A percentile compares a stretch with the other conserved stretches of the same genome.
Evolutionary conservation across 2,797 vertebrate genomes (phyloP).

Genomic region (Sebastolobus altivelis): DNA sequence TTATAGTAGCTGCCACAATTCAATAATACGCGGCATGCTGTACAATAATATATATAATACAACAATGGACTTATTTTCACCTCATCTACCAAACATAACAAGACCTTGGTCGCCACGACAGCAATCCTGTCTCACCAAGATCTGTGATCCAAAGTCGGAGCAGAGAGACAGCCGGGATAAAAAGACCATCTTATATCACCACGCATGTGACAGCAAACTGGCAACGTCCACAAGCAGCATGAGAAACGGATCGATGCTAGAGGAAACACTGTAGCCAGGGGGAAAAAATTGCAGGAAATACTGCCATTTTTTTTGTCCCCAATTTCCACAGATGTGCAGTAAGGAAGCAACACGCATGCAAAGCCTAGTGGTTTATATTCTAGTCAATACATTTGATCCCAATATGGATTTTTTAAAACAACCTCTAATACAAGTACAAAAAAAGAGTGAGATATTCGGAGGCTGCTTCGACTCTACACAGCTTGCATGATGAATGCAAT

Average conservation of each 20-base stretch:
- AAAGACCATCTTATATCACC: slow-evolving; percentile 49
- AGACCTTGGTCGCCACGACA: slow-evolving; percentile 29
- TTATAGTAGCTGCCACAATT: slow-evolving; percentile 12
- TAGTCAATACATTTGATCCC: slow-evolving; percentile 12
- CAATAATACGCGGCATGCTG: slow-evolving; percentile 18
- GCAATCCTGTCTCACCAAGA: slow-evolving; percentile 31
- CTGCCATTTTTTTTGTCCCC: background rate
- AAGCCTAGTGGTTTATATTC: background rate
- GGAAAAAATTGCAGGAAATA: background rate
- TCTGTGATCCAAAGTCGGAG: slow-evolving; percentile 43
- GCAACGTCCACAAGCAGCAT: slow-evolving; percentile 51
- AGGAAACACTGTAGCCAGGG: slow-evolving; percentile 25
- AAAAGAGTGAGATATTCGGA: slow-evolving; percentile 28
- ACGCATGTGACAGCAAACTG: slow-evolving; percentile 53
- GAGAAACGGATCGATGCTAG: slow-evolving; percentile 45
- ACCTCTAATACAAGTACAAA: slow-evolving; percentile 1
- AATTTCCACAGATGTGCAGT: slow-evolving; percentile 15
- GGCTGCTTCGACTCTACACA: background rate
- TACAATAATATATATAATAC: slow-evolving; percentile 24
- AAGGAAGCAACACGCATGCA: slow-evolving; percentile 16
- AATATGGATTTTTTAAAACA: background rate
- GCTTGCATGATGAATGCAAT: slow-evolving; percentile 35
- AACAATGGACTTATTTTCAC: slow-evolving; percentile 29
- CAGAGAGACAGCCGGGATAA: slow-evolving; percentile 43
- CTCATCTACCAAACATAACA: slow-evolving; percentile 28